Conservation (phyloP, 1,140 invertebrate species). For the Drosophila littoralis region DNA sequence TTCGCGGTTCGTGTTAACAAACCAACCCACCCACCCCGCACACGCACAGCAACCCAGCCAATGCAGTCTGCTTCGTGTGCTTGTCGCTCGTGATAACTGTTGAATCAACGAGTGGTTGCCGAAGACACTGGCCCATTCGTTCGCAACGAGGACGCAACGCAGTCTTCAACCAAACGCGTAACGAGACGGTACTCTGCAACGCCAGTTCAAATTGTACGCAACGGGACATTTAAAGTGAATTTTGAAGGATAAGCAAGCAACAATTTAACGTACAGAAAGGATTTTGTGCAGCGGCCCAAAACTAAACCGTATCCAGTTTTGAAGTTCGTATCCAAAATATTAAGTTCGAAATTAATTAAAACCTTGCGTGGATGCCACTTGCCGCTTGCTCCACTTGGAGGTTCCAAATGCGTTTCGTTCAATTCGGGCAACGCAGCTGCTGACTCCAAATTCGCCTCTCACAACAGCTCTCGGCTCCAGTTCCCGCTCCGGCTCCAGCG, state of each 20-base stretch:
- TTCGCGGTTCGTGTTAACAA: constrained; percentile 53
- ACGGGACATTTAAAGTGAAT: constrained; percentile 10
- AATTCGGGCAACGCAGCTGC: constrained; percentile 12
- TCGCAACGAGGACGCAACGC: constrained; percentile 36
- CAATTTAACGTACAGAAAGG: constrained; percentile 1
- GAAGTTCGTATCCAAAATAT: too few relatives aligned
- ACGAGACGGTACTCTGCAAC: constrained; percentile 63
- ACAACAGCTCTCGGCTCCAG: constrained; percentile 24
- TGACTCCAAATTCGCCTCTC: constrained; percentile 35
- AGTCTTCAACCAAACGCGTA: constrained; percentile 70
- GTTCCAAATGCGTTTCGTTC: constrained; percentile 42
- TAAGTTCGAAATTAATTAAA: constrained; percentile 6
- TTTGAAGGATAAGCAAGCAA: constrained; percentile 1
- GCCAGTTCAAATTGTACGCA: constrained; percentile 33
- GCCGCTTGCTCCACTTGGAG: constrained; percentile 4
- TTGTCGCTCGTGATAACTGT: constrained; percentile 63
- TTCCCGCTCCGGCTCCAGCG: too few relatives aligned
- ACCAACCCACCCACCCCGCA: constrained; percentile 5
- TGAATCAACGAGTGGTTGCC: constrained; percentile 84
- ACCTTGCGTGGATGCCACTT: constrained; percentile 2
- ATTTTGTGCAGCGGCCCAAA: constrained; percentile 4
- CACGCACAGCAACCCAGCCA: neutral
- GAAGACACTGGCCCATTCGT: constrained; percentile 48
- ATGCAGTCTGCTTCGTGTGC: constrained; percentile 33
- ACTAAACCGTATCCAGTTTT: neutral